Base-by-base conservation (phyloP, 2,797 vertebrate species). In the Rallus crepitans region DNA sequence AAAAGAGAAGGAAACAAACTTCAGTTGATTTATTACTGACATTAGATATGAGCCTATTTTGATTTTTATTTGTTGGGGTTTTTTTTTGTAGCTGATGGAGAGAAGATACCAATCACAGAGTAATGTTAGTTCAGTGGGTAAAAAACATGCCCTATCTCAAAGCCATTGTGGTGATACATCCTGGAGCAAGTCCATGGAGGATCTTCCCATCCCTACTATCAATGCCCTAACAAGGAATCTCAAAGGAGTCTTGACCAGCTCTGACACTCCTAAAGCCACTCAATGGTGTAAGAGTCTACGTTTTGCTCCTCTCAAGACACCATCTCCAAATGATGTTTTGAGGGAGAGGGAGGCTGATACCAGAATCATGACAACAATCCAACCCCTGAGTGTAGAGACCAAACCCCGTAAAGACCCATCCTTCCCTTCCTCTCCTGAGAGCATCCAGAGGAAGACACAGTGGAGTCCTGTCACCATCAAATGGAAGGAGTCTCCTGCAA, bases 51-150 rank as follows among this genome's bases (percentile, higher is more conserved):
- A 86, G 18, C 1, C 1, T 63, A 7, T 65, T 68, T 42, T 9
- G 1, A 28, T 42, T 7, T 1, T 65, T 63, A 2, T 3, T 33
- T 23, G 2, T 8, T 47, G 35, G 35, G n/a, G n/a, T n/a, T 35
- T 35, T 20, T 23, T 23, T 89, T 89, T 87, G 73, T 53, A 97
- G 97, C 48, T 88, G 31, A 60, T 57, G 76, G 84, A 78, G 52
- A 86, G 70, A 93, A 89, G 73, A 31, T 12, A 70, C 8, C 60
- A 57, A 8, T 37, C 89, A 13, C 93, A 96, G 68, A 72, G 4
- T 25, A 85, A 50, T 18, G 18, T 5, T 7, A 69, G 18, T 59
- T 31, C 57, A 78, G 8, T 9, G 40, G 64, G 59, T 31, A 65
- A 64, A 37, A 79, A 21, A 1, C 9, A 5, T 37, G 28, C 13